Percentiles rank a stretch among this genome's conserved stretches.
These are phyloP conservation scores for Phyllostomus discolor DNA, from an alignment of 2,113 vertebrate species.

Conservation along the genomic window DNA sequence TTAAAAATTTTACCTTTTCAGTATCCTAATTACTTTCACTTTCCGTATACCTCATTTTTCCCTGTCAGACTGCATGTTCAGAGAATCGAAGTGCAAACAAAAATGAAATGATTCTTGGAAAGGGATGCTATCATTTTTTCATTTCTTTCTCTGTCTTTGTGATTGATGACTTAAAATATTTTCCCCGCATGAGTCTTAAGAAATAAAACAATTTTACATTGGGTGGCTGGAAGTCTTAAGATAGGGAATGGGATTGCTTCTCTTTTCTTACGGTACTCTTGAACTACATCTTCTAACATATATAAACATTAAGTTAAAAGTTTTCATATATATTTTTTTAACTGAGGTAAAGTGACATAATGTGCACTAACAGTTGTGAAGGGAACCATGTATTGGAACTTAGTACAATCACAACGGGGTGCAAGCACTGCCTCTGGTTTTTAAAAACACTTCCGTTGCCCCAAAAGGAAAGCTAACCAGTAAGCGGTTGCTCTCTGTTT, in stretches of 20 bases:
- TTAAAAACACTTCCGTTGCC: not conserved
- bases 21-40: conserved; percentile 3
- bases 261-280: not conserved
- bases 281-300: not conserved
- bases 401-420: not conserved
- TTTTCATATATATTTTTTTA: not conserved
- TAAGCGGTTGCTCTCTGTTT: not conserved
- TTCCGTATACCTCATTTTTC: not conserved
- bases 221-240: not conserved
- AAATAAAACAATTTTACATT: conserved; percentile 17
- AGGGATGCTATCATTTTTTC: not conserved
- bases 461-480: not conserved
- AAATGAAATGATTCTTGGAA: not conserved
- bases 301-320: not conserved
- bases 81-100: not conserved
- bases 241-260: not conserved
- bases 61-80: not conserved
- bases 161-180: not conserved
- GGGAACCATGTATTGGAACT: not conserved
- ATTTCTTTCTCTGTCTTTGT: not conserved
- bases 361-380: not conserved
- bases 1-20: not conserved
- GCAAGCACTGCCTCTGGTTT: not conserved
- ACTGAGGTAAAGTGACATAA: not conserved
- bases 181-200: not conserved